These are phyloP conservation scores for Sinocyclocheilus grahami DNA, from an alignment of 2,113 vertebrate species.

Conservation along the genomic window DNA sequence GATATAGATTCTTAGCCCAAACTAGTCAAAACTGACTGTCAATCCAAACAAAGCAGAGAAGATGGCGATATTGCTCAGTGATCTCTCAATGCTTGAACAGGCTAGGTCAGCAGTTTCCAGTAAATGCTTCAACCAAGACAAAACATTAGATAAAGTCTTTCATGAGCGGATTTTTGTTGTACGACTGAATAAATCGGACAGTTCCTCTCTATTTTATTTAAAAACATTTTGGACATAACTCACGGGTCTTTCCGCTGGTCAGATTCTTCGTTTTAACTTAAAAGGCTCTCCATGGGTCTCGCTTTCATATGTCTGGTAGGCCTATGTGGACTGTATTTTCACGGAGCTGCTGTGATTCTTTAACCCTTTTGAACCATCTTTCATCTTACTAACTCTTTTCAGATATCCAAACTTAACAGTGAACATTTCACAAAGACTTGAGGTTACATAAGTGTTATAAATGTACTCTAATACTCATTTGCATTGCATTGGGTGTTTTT, in stretches of 20 bases:
- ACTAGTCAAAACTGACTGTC: not conserved
- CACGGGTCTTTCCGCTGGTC: constrained; percentile 1
- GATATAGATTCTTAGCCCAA: not conserved
- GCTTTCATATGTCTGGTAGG: constrained; percentile 35
- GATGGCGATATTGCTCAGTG: not conserved
- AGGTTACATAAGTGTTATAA: not conserved
- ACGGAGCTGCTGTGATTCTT: not conserved
- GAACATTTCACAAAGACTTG: not conserved
- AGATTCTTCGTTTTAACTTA: constrained; percentile 31
- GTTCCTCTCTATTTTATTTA: not conserved
- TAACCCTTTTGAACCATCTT: constrained; percentile 1
- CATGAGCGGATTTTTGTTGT: not conserved
- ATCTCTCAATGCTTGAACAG: not conserved
- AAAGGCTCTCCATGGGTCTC: constrained; percentile 22
- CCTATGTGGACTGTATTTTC: constrained; percentile 40
- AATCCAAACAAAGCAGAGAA: constrained; percentile 10
- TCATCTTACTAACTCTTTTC: not conserved
- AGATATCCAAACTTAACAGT: not conserved
- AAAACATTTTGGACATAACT: not conserved
- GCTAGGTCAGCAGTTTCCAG: not conserved
- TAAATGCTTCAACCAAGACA: not conserved
- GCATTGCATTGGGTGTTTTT: not conserved
- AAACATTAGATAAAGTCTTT: not conserved
- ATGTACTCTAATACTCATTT: not conserved
- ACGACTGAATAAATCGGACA: not conserved